Conservation (phyloP, 2,797 vertebrate species). For the Morelia viridis region DNA sequence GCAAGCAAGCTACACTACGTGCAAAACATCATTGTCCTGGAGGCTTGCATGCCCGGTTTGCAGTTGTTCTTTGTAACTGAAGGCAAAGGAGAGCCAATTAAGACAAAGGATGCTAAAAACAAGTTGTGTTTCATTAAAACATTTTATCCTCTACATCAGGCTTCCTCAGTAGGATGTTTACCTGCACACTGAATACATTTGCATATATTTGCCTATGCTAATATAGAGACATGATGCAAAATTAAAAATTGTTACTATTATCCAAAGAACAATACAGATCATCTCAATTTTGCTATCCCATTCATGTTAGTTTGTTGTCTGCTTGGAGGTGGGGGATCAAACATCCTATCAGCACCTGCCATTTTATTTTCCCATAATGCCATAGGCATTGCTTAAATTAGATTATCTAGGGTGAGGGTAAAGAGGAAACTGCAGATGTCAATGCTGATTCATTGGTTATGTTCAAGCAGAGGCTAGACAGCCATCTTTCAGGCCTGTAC, state of each 20-base stretch:
- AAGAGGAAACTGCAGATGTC: neutral
- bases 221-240: neutral
- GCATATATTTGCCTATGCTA: neutral
- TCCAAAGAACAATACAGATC: neutral
- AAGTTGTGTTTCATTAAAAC: neutral
- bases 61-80: neutral
- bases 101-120: neutral
- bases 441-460: neutral
- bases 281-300: neutral
- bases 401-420: neutral
- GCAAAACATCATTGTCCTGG: neutral
- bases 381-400: neutral
- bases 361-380: neutral
- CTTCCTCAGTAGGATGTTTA: neutral
- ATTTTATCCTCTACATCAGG: fast-evolving
- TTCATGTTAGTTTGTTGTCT: neutral
- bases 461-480: neutral
- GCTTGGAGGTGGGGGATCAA: neutral
- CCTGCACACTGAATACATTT: neutral
- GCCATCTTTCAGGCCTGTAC: neutral
- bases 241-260: neutral
- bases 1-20: neutral
- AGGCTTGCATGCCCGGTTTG: neutral
- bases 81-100: neutral
- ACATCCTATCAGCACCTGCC: neutral